phyloP scores from a whole-genome alignment of 2,113 vertebrate species.

The Misgurnus mizolepis region DNA sequence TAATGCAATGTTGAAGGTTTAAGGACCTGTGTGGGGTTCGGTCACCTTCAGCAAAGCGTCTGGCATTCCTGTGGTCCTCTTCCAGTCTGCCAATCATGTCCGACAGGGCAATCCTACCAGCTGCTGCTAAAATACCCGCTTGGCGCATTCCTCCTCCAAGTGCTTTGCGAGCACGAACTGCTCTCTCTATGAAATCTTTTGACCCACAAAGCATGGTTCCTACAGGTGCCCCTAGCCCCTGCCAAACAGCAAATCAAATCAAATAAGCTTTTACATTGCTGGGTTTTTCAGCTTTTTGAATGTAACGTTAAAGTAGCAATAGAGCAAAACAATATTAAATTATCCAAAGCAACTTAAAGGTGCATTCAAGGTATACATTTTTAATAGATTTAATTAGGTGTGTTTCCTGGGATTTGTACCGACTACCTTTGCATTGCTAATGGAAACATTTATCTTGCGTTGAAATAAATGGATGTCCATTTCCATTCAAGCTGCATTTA shows the following conservation, averaged over 20 bases:
- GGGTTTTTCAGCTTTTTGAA: background rate
- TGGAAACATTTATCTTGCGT: no score
- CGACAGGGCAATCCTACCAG: conserved; percentile 75
- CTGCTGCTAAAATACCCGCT: conserved; percentile 78
- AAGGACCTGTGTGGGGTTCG: background rate
- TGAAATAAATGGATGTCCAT: no score
- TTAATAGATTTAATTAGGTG: no score
- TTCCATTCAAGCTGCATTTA: no score
- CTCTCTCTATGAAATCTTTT: conserved; percentile 72
- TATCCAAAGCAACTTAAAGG: no score
- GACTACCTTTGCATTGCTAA: no score
- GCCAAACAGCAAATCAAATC: conserved; percentile 25
- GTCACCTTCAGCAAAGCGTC: conserved; percentile 79
- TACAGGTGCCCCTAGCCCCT: conserved; percentile 81
- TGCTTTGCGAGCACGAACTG: conserved; percentile 74
- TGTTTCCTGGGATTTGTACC: no score
- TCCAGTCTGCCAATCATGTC: conserved; percentile 62
- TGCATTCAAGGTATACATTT: no score
- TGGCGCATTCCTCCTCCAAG: conserved; percentile 83
- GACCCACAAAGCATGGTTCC: conserved; percentile 77
- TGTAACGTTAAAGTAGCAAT: background rate
- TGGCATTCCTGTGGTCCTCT: conserved; percentile 79
- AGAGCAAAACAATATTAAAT: background rate
- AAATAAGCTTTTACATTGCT: background rate
- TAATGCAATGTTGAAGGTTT: background rate